Evolutionary conservation across 37 sponge, comb jelly and placozoan species (phyloP).

Genomic region (Halichondria panicea): DNA sequence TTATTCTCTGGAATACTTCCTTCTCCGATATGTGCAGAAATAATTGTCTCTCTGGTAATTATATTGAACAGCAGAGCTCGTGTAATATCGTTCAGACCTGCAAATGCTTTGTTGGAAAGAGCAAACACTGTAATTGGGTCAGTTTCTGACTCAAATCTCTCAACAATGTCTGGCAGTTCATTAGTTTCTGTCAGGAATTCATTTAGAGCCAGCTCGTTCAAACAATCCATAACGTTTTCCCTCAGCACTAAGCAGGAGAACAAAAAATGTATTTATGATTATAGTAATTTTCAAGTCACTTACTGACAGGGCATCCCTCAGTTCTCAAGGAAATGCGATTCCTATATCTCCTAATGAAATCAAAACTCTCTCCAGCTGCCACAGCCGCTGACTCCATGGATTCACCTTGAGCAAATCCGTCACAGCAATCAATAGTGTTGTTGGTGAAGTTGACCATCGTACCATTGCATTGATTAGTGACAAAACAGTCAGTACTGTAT

Average conservation of each 20-base stretch:
- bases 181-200: neutral
- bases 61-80: neutral
- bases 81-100: neutral
- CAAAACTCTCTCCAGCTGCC: neutral
- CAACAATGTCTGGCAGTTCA: neutral
- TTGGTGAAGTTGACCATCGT: neutral
- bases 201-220: conserved; percentile 7
- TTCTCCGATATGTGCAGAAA: conserved; percentile 4
- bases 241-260: conserved; percentile 5
- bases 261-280: no score
- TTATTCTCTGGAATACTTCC: neutral
- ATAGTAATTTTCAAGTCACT: conserved; percentile 12
- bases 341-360: neutral
- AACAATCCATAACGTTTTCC: conserved; percentile 19
- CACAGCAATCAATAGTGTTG: conserved; percentile 10
- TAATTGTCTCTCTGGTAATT: neutral
- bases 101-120: conserved; percentile 24
- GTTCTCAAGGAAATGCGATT: neutral
- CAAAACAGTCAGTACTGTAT: neutral
- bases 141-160: neutral
- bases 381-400: neutral
- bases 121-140: conserved; percentile 37
- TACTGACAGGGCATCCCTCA: conserved; percentile 35
- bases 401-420: conserved; percentile 9
- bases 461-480: neutral